phyloP scores from a whole-genome alignment of 2,888 invertebrate species.

The Galerucella pusilla region DNA sequence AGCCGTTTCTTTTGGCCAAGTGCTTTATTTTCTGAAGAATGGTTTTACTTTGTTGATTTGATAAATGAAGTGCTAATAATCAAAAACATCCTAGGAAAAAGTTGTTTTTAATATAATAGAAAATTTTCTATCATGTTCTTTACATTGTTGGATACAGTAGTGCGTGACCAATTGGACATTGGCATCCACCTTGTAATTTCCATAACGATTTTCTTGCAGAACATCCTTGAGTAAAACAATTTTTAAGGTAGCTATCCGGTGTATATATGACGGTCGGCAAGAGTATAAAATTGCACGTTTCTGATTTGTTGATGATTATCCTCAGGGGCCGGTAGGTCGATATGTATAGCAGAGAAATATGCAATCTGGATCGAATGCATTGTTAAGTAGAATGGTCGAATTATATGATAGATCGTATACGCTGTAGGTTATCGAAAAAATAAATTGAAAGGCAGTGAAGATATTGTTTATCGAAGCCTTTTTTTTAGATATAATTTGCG shows the following conservation, averaged over 20 bases:
- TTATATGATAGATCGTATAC: not conserved
- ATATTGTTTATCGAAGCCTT: not conserved
- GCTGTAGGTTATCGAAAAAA: not conserved
- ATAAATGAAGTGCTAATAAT: too few species aligned
- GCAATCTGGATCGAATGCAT: slow-evolving; percentile 7
- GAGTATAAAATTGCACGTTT: slow-evolving; percentile 12
- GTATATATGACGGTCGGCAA: not conserved
- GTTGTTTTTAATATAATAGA: too few species aligned
- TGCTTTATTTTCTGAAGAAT: too few species aligned
- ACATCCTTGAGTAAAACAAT: not conserved
- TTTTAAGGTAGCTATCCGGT: slow-evolving; percentile 10
- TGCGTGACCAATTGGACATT: not conserved
- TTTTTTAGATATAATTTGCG: too few species aligned
- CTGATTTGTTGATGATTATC: not conserved
- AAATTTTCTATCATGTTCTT: too few species aligned
- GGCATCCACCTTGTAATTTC: not conserved
- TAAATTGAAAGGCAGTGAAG: not conserved
- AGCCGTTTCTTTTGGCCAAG: too few species aligned
- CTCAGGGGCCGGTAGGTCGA: slow-evolving; percentile 1
- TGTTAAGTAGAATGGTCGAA: not conserved
- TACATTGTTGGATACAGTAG: not conserved
- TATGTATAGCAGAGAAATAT: not conserved
- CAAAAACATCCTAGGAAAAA: too few species aligned
- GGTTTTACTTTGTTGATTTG: too few species aligned
- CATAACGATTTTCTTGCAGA: not conserved